Evolutionary conservation across 2,888 invertebrate species (phyloP), one percentile per base, ranked within the genome.

Genomic region (Amiota mariae): DNA sequence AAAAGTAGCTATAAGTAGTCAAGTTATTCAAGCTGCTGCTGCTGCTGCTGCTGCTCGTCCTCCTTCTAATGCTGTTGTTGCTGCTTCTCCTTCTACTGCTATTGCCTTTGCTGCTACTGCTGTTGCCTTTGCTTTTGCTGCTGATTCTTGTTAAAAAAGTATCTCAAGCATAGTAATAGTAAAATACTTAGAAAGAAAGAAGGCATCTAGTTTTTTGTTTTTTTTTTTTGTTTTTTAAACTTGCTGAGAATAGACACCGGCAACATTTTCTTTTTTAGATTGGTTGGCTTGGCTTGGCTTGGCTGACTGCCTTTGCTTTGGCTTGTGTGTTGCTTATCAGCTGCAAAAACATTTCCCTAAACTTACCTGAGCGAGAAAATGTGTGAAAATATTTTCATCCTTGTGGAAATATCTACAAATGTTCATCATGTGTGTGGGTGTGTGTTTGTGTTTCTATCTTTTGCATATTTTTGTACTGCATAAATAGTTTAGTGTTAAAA

Each of bases 341-440:
- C 54, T 24, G n/a, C 36, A 46, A 54, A 68, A 68, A 51, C 24
- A 51, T 24, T 68, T 51, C 51, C 67, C 67, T 3, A 54, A 54
- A 51, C 24, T 68, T 51, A 24, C 18, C 51, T 68, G 18, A 63
- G 24, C n/a, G 67, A 24, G 24, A 51, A 68, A 67, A 68, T 68
- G 67, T 68, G 67, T 24, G 67, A 68, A 68, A 68, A 68, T 68
- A 49, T 36, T 63, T 24, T 63, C 18, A 20, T 18, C 11, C 18
- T 59, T 15, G 11, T 66, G 48, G 36, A 36, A 36, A 75, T 76
- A 77, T 74, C 72, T 75, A 64, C 70, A 66, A 24, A 24, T 24
- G 24, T 24, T 24, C 24, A 24, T 24, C 67, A 75, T 71, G 64
- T 57, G 18, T 8, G 15, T 8, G 1, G 15, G 46, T 48, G 48